Evolutionary conservation across 2,888 invertebrate species (phyloP).

Genomic region (Leucophora obtusa): DNA sequence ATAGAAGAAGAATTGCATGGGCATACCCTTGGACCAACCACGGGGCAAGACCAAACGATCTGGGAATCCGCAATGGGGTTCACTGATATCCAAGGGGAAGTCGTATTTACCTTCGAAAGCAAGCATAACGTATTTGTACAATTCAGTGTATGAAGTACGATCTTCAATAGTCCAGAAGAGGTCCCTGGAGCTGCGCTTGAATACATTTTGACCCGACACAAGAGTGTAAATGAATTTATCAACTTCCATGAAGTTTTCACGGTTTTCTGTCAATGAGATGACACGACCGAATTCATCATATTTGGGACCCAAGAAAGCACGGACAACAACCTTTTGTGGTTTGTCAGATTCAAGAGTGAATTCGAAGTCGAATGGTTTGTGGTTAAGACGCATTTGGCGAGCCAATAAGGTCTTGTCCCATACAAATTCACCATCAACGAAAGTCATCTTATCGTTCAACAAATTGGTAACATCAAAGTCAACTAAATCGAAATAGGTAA

Average conservation of each 20-base stretch:
- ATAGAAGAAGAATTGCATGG: slow-evolving; percentile 81
- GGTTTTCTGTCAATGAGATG: slow-evolving; percentile 80
- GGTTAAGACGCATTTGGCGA: slow-evolving; percentile 84
- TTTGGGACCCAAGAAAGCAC: slow-evolving; percentile 85
- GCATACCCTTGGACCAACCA: slow-evolving; percentile 81
- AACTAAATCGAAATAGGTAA: slow-evolving; percentile 84
- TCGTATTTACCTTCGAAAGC: slow-evolving; percentile 77
- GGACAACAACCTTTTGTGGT: slow-evolving; percentile 80
- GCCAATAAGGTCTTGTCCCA: slow-evolving; percentile 76
- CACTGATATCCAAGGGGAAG: slow-evolving; percentile 76
- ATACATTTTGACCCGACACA: slow-evolving; percentile 77
- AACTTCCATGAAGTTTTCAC: slow-evolving; percentile 83
- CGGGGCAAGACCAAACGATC: slow-evolving; percentile 82
- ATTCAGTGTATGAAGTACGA: slow-evolving; percentile 76
- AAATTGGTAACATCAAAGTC: slow-evolving; percentile 80
- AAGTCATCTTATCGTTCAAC: slow-evolving; percentile 66
- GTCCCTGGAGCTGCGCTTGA: slow-evolving; percentile 67
- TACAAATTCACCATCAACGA: slow-evolving; percentile 73
- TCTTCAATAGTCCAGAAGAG: slow-evolving; percentile 80
- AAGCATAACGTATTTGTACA: slow-evolving; percentile 78
- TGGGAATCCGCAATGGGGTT: slow-evolving; percentile 81
- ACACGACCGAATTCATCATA: slow-evolving; percentile 80
- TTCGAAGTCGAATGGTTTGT: slow-evolving; percentile 82
- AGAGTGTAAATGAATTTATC: slow-evolving; percentile 82
- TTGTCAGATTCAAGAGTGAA: slow-evolving; percentile 82